phyloP scores from a whole-genome alignment of 2,113 vertebrate genomes.

The Vulpes lagopus region DNA sequence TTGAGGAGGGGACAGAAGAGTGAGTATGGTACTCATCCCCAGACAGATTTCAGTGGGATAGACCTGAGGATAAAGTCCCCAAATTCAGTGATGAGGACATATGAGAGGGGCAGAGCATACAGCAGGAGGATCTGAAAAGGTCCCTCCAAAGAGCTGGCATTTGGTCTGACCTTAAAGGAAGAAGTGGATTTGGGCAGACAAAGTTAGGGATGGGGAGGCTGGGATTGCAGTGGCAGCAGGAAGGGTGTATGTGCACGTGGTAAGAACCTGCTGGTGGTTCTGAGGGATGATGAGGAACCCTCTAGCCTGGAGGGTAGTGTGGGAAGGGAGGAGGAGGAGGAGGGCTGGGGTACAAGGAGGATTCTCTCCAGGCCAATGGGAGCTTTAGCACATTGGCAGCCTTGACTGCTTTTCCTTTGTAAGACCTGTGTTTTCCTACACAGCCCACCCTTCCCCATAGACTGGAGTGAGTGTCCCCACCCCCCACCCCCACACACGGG shows the following conservation, averaged over 20 bases:
- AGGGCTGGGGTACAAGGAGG: neutral
- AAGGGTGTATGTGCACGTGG: neutral
- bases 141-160: neutral
- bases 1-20: neutral
- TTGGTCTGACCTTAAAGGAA: neutral
- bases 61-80: neutral
- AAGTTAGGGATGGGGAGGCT: too few species aligned
- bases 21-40: neutral
- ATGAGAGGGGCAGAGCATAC: neutral
- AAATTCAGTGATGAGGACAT: fast-evolving
- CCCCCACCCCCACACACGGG: neutral
- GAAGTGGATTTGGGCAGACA: neutral
- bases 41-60: neutral
- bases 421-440: neutral
- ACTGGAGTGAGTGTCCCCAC: neutral
- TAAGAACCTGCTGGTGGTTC: neutral
- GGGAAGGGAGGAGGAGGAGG: neutral
- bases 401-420: too few species aligned
- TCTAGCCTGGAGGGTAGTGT: neutral
- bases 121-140: neutral
- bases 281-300: neutral
- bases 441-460: too few species aligned
- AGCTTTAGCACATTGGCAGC: fast-evolving
- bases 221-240: neutral
- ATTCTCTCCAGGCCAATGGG: neutral